Conservation (phyloP, 2,888 invertebrate genomes). For the Peribatodes rhomboidaria region DNA sequence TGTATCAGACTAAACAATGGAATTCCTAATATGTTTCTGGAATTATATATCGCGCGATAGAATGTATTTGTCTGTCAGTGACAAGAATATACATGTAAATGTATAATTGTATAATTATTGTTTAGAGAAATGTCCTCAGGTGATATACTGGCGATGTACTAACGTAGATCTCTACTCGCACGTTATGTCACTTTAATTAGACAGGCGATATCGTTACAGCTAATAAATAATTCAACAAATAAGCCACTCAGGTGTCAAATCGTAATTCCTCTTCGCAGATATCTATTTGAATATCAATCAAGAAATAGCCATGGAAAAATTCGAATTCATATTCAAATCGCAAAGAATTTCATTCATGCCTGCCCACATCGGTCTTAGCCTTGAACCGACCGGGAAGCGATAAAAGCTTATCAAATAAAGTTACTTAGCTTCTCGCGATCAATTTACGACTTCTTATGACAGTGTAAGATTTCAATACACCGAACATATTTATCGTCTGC, state of each 20-base stretch:
- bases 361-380: slow-evolving; percentile 36
- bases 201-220: slow-evolving; percentile 5
- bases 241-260: slow-evolving; percentile 13
- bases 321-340: slow-evolving; percentile 36
- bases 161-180: slow-evolving; percentile 7
- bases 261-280: slow-evolving; percentile 8
- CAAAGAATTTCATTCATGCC: slow-evolving; percentile 35
- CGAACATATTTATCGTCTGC: slow-evolving; percentile 78
- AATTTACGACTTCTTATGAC: slow-evolving; percentile 78
- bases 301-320: slow-evolving; percentile 14
- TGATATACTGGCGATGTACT: background rate
- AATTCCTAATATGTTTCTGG: slow-evolving; percentile 14
- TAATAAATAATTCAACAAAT: slow-evolving; percentile 14
- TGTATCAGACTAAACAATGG: slow-evolving; percentile 7
- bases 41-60: background rate
- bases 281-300: slow-evolving; percentile 22
- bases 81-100: background rate
- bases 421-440: slow-evolving; percentile 67
- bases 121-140: slow-evolving; percentile 16
- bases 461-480: slow-evolving; percentile 82
- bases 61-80: background rate
- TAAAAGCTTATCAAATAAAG: slow-evolving; percentile 68
- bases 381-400: slow-evolving; percentile 52
- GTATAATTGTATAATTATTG: background rate
- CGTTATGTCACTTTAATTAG: slow-evolving; percentile 18